Base-by-base conservation (phyloP, 1,140 invertebrate species). In the Drosophila tropicalis region DNA sequence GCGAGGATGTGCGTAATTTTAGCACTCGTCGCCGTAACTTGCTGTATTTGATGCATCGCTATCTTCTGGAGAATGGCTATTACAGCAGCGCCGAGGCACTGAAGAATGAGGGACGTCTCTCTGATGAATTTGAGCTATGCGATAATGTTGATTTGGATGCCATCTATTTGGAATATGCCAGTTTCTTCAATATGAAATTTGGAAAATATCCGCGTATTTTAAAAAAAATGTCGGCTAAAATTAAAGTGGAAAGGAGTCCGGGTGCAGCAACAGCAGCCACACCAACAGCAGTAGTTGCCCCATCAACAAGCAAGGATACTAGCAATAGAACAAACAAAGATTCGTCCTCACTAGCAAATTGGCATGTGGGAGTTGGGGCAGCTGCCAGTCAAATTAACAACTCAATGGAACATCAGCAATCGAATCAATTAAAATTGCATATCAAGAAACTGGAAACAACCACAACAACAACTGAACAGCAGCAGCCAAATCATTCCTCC, bases 141-240 rank as follows among this genome's bases (percentile, higher is more conserved):
- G 98, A 99, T 79, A 98, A 98, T 79, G 95, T 98, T 63, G 97
- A 98, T 90, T 92, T 99, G 72, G 95, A 96, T 62, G 96, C 95
- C 15, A 96, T 99, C 67, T 92, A 98, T 54, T 94, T 97, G 92
- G 97, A 98, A 77, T 99, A 97, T 92, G 96, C 96, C 74, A 96
- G 95, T 60, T 98, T 97, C 93, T 98, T 97, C 92, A 94, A 95
- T 77, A 93, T 96, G 17, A 95, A 97, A 81, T 98, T 97, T 92
- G 95, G 96, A 90, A 97, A 96, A 91, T 95, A 96, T 90, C 97
- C 98, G 0, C 95, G 95, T 90, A 94, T 98, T 32, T 94, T 95
- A 32, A 96, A 94, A 92, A 95, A 94, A 62, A 56, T 83, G 0
- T 65, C 40, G 0, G 66, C 86, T 15, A 85, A 81, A 15, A 57